Conservation (phyloP, 2,888 invertebrate genomes). For the Melanotus villosus region DNA sequence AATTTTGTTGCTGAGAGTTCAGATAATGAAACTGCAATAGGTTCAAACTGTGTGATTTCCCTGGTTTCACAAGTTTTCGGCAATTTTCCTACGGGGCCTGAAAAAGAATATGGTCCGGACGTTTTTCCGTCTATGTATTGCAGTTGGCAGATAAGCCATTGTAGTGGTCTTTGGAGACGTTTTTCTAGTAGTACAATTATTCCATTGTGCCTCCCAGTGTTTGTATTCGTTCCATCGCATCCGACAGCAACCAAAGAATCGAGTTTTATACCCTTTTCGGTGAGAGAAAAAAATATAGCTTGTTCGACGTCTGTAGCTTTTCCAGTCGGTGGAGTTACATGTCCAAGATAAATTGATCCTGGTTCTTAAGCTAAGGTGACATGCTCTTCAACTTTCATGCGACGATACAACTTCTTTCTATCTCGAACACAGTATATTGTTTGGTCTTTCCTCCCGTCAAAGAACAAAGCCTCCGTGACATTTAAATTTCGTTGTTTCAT, state of each 20-base stretch:
- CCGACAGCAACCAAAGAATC: not conserved
- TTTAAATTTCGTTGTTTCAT: not conserved
- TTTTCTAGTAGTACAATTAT: not conserved
- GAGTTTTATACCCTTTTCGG: not conserved
- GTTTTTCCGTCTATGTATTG: not conserved
- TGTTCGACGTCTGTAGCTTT: not conserved
- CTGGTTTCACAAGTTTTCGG: not conserved
- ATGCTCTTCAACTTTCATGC: not conserved
- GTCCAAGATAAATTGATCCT: not conserved
- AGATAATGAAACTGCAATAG: not conserved
- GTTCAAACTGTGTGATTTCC: not conserved
- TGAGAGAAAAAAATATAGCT: not conserved
- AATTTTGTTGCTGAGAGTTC: not conserved
- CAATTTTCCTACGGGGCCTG: not conserved
- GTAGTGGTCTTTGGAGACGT: not conserved
- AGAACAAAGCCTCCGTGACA: not conserved
- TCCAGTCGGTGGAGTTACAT: not conserved
- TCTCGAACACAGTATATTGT: not conserved
- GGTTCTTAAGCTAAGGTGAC: not conserved
- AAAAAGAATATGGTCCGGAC: not conserved
- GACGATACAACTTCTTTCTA: not conserved
- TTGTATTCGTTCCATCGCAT: not conserved
- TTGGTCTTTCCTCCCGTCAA: not conserved
- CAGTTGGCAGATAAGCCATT: not conserved
- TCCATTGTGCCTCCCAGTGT: not conserved